Evolutionary conservation across 1,140 invertebrate genomes (phyloP), one percentile per base, ranked within the genome.

Genomic region (Eupeodes corollae): DNA sequence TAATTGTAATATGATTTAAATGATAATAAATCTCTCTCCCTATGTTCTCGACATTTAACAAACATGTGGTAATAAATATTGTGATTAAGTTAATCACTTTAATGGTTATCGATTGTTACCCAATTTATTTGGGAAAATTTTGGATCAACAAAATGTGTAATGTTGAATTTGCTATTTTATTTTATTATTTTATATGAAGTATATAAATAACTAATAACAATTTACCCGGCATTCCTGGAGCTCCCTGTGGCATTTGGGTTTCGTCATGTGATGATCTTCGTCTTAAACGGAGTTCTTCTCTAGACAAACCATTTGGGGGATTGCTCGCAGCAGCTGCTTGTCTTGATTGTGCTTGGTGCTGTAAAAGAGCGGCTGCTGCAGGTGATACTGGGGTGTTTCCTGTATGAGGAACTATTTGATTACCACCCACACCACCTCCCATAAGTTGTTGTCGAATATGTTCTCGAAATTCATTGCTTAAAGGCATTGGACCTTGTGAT

Each of bases 191-290:
- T n/a, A n/a, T n/a, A n/a, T n/a, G n/a, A n/a, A n/a, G n/a, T n/a
- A n/a, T n/a, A 26, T 26, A 8, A 26, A 26, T 26, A 26, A 26
- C 8, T 26, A 3, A 6, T 35, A 5, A 35, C 10, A 35, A 35
- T 35, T n/a, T 67, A 67, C 63, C 63, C 52, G 53, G 63, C 42
- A 64, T 61, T 16, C 56, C 41, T 5, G 37, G 43, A 0, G 50
- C 43, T 15, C 48, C 54, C 30, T 68, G 65, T 14, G 63, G 19
- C 26, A 68, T 52, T 51, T 68, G 66, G 0, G 66, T 68, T 47
- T 68, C 66, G 44, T 68, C 66, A 34, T 68, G 66, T 15, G 66
- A 68, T 2, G 66, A 68, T 18, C 66, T 57, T 9, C 66, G 56
- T 1, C 66, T 56, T 56, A 68, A 62, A 13, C 66, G 57, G 41